Evolutionary conservation across 2,113 vertebrate genomes (phyloP), one percentile per base, ranked within the genome.

Genomic region (Anhinga rufa): DNA sequence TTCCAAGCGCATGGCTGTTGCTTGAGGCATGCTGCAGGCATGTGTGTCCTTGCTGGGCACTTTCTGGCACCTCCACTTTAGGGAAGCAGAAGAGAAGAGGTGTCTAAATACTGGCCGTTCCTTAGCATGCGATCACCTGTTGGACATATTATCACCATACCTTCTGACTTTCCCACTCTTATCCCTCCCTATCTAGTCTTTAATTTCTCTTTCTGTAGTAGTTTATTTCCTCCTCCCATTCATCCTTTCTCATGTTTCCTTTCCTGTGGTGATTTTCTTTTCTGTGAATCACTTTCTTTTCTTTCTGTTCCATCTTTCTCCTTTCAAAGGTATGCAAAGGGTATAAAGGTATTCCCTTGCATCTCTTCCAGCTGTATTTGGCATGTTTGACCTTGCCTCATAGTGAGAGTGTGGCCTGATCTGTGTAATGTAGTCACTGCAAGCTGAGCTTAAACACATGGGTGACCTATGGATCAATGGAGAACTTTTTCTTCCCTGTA

Each of bases 21-120:
- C 49, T 78, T 2, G 4, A 86, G 54, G 32, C 29, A 42, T 1
- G 2, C 29, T 60, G 58, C 7, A 5, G 77, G 29, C 14, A 17
- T 5, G 1, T 57, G 25, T 9, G 36, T 68, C 54, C 28, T 86
- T 0, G 0, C 26, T n/a, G 36, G 29, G 44, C 29, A 4, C 49
- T 78, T 75, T 46, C 17, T 66, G 42, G 25, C 14, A 57, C 16
- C 29, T 71, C 57, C 8, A 9, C 10, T 84, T 71, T 6, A 40
- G 25, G 77, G 66, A 75, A 71, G 64, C 31, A 86, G 61, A 76
- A 42, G 32, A 86, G 61, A 76, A 42, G 32, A n/a, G 15, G 57
- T 81, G 36, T 5, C 54, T 62, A 60, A 65, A 68, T 79, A 15
- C 46, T 68, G 32, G 16, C n/a, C 8, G 1, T 81, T 88, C 17